Percentiles rank a stretch among this genome's conserved stretches.
These are phyloP conservation scores for Sinonovacula constricta DNA, from an alignment of 1,140 invertebrate species.

Conservation along the genomic window DNA sequence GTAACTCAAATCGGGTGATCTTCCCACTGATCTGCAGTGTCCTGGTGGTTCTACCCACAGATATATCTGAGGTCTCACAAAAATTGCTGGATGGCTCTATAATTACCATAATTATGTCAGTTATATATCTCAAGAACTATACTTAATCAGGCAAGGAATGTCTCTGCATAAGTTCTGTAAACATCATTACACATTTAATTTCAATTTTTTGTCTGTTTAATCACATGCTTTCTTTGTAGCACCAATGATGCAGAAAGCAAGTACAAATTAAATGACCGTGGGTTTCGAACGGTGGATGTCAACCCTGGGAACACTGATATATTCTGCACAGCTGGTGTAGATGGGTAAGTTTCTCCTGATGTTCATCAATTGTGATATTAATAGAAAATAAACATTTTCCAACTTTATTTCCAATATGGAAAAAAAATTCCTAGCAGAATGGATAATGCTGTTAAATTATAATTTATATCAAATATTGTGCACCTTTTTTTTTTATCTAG, in stretches of 20 bases:
- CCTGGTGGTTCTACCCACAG: too few species aligned
- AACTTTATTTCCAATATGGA: too few species aligned
- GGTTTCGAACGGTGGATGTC: conserved; percentile 65
- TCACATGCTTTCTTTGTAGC: conserved; percentile 41
- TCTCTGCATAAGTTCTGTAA: background rate
- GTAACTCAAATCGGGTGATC: background rate
- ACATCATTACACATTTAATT: background rate
- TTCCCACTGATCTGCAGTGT: too few species aligned
- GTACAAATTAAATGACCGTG: conserved; percentile 57
- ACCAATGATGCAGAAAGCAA: conserved; percentile 54
- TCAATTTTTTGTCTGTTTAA: background rate
- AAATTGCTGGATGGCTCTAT: too few species aligned
- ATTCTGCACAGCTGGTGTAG: conserved; percentile 63
- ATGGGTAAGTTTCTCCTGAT: conserved; percentile 52
- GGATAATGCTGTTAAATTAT: background rate
- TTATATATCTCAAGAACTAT: too few species aligned
- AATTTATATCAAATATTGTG: background rate
- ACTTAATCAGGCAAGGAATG: too few species aligned
- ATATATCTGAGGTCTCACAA: too few species aligned
- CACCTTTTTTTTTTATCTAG: background rate
- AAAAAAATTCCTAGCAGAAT: too few species aligned
- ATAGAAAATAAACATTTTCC: too few species aligned
- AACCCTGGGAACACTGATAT: conserved; percentile 64
- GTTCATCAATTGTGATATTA: background rate
- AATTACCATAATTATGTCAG: too few species aligned